Base-by-base conservation (phyloP, 2,113 vertebrate genomes). In the Ammospiza nelsoni region DNA sequence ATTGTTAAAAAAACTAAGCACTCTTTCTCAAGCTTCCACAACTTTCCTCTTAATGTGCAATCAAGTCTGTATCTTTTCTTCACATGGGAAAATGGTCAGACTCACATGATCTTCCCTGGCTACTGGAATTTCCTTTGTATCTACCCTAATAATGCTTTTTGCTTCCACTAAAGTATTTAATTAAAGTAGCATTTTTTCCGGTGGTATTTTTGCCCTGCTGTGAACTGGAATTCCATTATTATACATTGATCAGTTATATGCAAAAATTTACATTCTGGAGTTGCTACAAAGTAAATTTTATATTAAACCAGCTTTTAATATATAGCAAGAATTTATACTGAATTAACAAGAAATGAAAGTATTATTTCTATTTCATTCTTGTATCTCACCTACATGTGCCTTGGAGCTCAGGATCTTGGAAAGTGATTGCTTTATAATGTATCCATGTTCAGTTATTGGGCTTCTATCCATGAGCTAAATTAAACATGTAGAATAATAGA, bases 401-500 rank as follows among this genome's bases (percentile, higher is more conserved):
- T 94, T 87, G 77, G 41, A 95, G 43, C n/a, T 65, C 59, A 80
- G 90, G 37, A 86, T 44, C 35, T 81, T 85, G 61, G 28, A 83
- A 83, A 84, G 33, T n/a, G 71, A 61, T 77, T 77, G 46, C 49
- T 94, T 83, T 86, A 74, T 61, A 78, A 63, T 23, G 29, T 59
- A 89, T 28, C 27, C 27, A 25, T 55, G 15, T 80, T 77, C 31
- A 39, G 17, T 74, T 92, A 65, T 52, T 88, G 65, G 72, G 63
- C 58, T 84, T 85, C 72, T 88, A 69, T 88, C 79, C 90, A 92
- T 49, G 13, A 95, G 41, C 29, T 95, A 74, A 93, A 85, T 95
- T 84, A 92, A 73, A 92, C 21, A 74, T 63, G 39, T 44, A 88
- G 43, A 74, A 77, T 92, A 96, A 77, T 41, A 83, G 61, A 90